Evolutionary conservation across 2,888 invertebrate genomes (phyloP).

Genomic region (Loripinus fragilis): DNA sequence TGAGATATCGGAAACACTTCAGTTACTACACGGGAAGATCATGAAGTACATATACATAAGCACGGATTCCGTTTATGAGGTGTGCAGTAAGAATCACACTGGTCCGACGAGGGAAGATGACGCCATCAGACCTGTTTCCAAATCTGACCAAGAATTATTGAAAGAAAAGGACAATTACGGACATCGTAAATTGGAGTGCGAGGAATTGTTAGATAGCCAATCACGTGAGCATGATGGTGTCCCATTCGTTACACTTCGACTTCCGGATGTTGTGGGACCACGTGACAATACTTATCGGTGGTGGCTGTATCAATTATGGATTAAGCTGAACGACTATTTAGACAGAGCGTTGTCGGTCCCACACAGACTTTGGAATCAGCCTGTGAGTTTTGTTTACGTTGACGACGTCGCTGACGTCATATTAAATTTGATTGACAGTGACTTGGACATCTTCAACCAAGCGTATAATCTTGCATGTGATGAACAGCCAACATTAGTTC

Average conservation of each 20-base stretch:
- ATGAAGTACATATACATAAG: constrained; percentile 84
- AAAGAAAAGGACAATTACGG: constrained; percentile 82
- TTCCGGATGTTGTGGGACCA: constrained; percentile 84
- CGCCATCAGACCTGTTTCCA: constrained; percentile 80
- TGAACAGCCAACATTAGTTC: constrained; percentile 78
- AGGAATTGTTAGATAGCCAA: constrained; percentile 82
- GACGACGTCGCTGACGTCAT: constrained; percentile 83
- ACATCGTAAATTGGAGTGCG: constrained; percentile 83
- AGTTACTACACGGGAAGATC: constrained; percentile 78
- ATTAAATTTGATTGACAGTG: constrained; percentile 60
- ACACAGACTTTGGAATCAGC: constrained; percentile 70
- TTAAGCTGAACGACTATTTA: constrained; percentile 77
- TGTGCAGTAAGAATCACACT: constrained; percentile 78
- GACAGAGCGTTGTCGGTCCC: constrained; percentile 79
- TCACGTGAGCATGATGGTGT: constrained; percentile 68
- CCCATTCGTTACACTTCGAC: constrained; percentile 82
- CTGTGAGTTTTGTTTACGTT: constrained; percentile 83
- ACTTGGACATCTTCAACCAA: constrained; percentile 70
- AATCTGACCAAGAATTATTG: constrained; percentile 71
- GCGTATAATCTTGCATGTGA: constrained; percentile 83
- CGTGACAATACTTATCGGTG: constrained; percentile 84
- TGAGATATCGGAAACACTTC: constrained; percentile 80
- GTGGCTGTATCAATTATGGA: constrained; percentile 84
- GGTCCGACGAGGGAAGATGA: constrained; percentile 80
- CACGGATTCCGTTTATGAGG: constrained; percentile 85